Base-by-base conservation (phyloP, 2,113 vertebrate species). In the Lamprotornis superbus region DNA sequence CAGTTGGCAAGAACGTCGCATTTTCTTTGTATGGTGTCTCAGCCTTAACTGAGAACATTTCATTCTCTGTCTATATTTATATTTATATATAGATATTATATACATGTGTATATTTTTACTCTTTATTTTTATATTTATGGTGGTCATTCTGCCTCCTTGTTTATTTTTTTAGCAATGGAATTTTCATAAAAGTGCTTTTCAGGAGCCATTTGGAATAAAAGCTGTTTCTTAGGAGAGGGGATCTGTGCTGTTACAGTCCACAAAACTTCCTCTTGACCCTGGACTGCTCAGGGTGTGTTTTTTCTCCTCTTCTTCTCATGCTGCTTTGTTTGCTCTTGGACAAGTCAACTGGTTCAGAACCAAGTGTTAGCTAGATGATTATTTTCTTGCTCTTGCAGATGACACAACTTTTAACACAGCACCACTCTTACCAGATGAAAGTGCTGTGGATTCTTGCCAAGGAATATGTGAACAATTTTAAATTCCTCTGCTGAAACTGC, bases 391-490 rank as follows among this genome's bases (percentile, higher is more conserved):
- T 70, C 47, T 55, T 70, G 55, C 55, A 46, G 39, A 69, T 87
- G 84, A 87, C 74, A 78, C 55, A 78, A n/a, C 56, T 78, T 78
- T n/a, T 90, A 83, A 83, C 71, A 61, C 39, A 49, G 67, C 40
- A 23, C 68, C 68, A 19, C 75, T 69, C 18, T 95, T 88, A 88
- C 11, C 63, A 73, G 88, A 83, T 85, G 68, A 80, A 92, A 91
- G 70, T 12, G 35, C 60, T 9, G 0, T 87, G 92, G 85, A 53
- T 81, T 80, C 59, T 83, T 95, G 86, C 92, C 92, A 94, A 84
- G 80, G 56, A 92, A 69, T 95, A 95, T 90, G 92, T 76, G 83
- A 83, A 90, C 89, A 93, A 90, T 92, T 92, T 94, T n/a, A 71
- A 88, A 93, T 74, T 83, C 56, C 55, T 93, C 46, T 63, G 75